phyloP scores from a whole-genome alignment of 2,113 vertebrate species.

The Naja naja region DNA sequence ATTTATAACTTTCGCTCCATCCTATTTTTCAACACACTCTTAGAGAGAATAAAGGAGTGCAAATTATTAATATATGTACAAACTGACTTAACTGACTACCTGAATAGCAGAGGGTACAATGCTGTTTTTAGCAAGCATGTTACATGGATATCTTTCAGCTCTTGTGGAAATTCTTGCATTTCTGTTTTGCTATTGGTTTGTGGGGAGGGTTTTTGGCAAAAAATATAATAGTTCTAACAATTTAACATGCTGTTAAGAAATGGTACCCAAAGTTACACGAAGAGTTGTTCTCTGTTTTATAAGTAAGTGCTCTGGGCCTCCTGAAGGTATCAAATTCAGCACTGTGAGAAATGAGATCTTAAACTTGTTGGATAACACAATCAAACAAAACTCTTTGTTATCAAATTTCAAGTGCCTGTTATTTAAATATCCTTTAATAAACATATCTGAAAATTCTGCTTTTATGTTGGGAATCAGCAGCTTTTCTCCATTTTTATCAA shows the following conservation, averaged over 20 bases:
- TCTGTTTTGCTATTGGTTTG: not conserved
- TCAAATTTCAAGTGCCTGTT: not conserved
- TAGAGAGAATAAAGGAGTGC: conserved; percentile 20
- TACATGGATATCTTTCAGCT: not conserved
- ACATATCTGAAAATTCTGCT: not conserved
- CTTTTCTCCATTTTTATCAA: conserved; percentile 1
- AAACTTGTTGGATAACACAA: not conserved
- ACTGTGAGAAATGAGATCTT: not conserved
- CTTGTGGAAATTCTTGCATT: not conserved
- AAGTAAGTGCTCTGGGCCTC: not conserved
- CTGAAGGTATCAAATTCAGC: not conserved
- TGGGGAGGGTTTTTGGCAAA: not conserved
- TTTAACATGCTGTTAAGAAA: not conserved
- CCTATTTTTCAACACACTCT: not conserved
- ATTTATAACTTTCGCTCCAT: not conserved
- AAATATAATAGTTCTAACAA: not conserved
- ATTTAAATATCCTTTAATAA: not conserved
- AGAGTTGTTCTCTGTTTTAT: not conserved
- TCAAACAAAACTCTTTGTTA: not conserved
- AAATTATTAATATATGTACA: not conserved
- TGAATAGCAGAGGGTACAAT: not conserved
- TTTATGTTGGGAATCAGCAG: not conserved
- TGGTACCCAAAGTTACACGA: not conserved
- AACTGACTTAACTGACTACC: not conserved
- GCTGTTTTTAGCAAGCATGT: not conserved